Base-by-base conservation (phyloP, 2,888 invertebrate species). In the Metellina segmentata region DNA sequence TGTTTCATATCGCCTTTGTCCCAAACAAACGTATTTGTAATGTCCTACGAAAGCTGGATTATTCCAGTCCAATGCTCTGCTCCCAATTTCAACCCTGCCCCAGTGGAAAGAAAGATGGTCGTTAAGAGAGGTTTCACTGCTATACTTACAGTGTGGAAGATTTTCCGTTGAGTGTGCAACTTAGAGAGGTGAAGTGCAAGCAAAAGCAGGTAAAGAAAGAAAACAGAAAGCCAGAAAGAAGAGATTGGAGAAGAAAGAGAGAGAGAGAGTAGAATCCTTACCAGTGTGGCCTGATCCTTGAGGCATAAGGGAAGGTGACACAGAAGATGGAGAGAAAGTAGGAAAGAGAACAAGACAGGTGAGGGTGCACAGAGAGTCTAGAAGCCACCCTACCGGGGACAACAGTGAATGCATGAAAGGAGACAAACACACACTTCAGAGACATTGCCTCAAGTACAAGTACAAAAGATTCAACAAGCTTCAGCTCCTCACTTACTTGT, bases 271-370 rank as follows among this genome's bases (percentile, higher is more conserved):
- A 82, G 71, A 78, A 81, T 85, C 89, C 92, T 92, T 92, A 92
- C 92, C 92, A 77, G 92, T 89, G 71, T 92, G 92, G 85, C 88
- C 85, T 81, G 92, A 89, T 92, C 92, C 92, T 85, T 87, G 89
- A 85, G 89, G 92, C 92, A 92, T 85, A 82, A 92, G 92, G 92
- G 92, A 92, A 92, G 92, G 92, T 92, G 92, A 86, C 85, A 92
- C 92, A 86, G 92, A 89, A 89, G 88, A 89, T 89, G 92, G 92
- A 89, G 92, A 92, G 82, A 92, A 92, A 92, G 92, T 92, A 81
- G 92, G 92, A 92, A 92, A 92, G 75, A 92, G 92, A 92, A 92
- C 92, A 89, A 92, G 92, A 89, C 92, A 92, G 89, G 92, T 92
- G 81, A 92, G 89, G 86, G 92, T 92, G 92, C 92, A 92, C 75